Evolutionary conservation across 2,113 vertebrate genomes (phyloP).

Genomic region (Junco hyemalis): DNA sequence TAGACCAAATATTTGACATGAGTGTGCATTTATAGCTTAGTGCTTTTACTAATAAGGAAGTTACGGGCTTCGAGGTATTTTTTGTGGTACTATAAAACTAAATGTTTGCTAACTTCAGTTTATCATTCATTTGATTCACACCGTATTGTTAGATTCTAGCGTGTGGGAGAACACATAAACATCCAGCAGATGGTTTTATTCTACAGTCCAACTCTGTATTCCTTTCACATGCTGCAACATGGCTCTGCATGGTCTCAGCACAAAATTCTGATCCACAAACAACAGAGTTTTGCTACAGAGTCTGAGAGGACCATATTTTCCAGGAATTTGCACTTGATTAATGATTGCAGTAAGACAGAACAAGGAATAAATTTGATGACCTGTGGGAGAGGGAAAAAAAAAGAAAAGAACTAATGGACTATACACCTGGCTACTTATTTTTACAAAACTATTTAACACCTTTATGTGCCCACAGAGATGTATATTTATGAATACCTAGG

Average conservation of each 20-base stretch:
- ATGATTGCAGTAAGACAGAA: not conserved
- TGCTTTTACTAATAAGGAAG: not conserved
- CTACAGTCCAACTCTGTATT: not conserved
- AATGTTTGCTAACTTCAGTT: not conserved
- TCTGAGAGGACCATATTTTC: not conserved
- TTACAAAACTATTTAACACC: not conserved
- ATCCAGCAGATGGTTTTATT: not conserved
- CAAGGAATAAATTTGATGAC: not conserved
- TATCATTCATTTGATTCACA: not conserved
- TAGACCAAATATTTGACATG: not conserved
- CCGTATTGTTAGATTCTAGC: not conserved
- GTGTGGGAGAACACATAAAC: not conserved
- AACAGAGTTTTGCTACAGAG: not conserved
- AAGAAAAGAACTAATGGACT: not conserved
- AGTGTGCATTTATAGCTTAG: not conserved
- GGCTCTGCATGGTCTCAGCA: not conserved
- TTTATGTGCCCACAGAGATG: not conserved
- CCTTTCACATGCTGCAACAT: not conserved
- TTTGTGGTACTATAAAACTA: not conserved
- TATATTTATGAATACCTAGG: not conserved
- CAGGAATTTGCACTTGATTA: not conserved
- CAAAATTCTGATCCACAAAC: not conserved
- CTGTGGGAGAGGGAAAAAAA: not conserved
- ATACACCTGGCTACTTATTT: not conserved
- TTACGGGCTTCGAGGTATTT: not conserved